Base-by-base conservation (phyloP, 2,113 vertebrate genomes). In the Bubo bubo region DNA sequence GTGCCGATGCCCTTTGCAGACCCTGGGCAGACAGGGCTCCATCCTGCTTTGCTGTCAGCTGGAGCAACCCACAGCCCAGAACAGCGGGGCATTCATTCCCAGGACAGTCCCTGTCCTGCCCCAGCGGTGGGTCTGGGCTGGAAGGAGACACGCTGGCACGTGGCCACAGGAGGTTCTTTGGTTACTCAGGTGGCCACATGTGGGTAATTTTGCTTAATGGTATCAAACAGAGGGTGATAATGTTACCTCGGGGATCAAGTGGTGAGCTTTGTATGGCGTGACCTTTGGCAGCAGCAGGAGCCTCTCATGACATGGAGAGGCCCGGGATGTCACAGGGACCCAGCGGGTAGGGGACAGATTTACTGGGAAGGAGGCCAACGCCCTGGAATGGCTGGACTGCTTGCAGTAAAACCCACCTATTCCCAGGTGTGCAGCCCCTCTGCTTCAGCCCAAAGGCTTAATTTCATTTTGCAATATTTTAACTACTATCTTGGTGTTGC, bases 181-280 rank as follows among this genome's bases (percentile, higher is more conserved):
- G 27, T 97, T 94, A 76, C 68, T 0, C 55, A 53, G 77, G 93
- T 82, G 56, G 68, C 91, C 64, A 77, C 63, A 63, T 1, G 0
- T 68, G 91, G 64, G 83, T 84, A 90, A 86, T 76, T 96, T 95
- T 96, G 72, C 84, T 96, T 94, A 86, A 95, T 90, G 79, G 64
- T 84, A 93, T 95, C 88, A 88, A 96, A 86, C 53, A 95, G 88
- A 93, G 55, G 35, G 67, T 16, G 88, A 93, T 96, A 95, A 76
- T 8, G 27, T 97, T 96, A 93, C 93, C 41, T 52, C 0, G 1
- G 47, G 63, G 92, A 95, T 95, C 79, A 70, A 79, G 64, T 86
- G 83, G 74, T 94, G 72, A 91, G 84, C 50, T 75, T 59, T 75
- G 53, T 43, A 37, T 6, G 14, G 79, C 0, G 0, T 76, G 88